Evolutionary conservation across 2,113 vertebrate species (phyloP).

Genomic region (Poecile atricapillus): DNA sequence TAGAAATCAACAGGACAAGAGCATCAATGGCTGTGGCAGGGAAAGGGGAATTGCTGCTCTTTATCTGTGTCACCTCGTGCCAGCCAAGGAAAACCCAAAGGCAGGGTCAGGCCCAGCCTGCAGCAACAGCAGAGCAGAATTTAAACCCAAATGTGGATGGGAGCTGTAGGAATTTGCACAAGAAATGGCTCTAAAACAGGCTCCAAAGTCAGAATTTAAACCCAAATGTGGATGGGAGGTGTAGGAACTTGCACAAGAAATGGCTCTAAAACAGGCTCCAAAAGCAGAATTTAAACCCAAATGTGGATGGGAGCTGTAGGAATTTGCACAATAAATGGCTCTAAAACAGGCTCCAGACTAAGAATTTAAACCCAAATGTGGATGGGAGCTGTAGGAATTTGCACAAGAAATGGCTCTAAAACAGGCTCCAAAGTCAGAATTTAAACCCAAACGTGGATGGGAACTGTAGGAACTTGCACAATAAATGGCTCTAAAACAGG

Average conservation of each 20-base stretch:
- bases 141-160: background rate
- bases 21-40: background rate
- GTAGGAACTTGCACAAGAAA: background rate
- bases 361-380: background rate
- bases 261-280: background rate
- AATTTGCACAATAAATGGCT: background rate
- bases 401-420: background rate
- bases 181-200: background rate
- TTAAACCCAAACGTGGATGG: background rate
- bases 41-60: background rate
- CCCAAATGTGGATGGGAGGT: background rate
- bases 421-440: background rate
- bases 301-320: background rate
- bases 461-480: background rate
- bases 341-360: background rate
- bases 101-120: background rate
- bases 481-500: background rate
- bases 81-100: background rate
- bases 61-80: background rate
- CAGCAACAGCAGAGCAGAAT: background rate
- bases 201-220: background rate
- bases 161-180: background rate
- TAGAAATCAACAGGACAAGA: background rate
- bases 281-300: background rate
- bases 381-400: background rate